Evolutionary conservation across 2,797 vertebrate species (phyloP).

Genomic region (Silurus aristotelis): DNA sequence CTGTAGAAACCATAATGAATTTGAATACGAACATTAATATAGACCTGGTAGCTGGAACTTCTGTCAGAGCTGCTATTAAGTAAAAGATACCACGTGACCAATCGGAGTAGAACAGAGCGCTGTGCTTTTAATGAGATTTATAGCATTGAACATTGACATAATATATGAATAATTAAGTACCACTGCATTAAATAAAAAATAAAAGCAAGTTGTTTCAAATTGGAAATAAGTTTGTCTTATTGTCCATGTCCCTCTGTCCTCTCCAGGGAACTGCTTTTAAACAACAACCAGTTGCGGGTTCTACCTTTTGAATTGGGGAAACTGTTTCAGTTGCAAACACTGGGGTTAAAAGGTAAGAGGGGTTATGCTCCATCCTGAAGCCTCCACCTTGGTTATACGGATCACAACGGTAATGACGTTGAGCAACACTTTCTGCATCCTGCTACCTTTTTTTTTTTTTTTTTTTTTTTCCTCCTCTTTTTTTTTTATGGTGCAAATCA

Average conservation of each 20-base stretch:
- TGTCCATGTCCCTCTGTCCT: constrained; percentile 58
- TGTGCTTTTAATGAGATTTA: neutral
- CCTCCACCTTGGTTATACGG: neutral
- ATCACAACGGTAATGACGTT: neutral
- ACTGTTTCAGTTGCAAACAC: constrained; percentile 99
- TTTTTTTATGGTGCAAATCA: no score
- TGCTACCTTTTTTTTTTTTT: neutral
- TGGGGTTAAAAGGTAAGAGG: constrained; percentile 95
- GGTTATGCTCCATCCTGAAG: neutral
- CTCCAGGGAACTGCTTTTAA: constrained; percentile 99
- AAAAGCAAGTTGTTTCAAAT: neutral
- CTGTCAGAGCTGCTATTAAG: neutral
- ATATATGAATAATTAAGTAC: neutral
- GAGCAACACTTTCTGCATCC: neutral
- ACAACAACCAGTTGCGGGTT: constrained; percentile 99
- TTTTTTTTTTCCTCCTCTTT: no score
- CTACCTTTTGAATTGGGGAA: constrained; percentile 99
- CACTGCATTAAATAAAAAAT: neutral
- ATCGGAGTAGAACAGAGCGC: neutral
- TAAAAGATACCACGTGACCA: neutral
- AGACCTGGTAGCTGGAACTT: neutral
- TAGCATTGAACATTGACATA: neutral
- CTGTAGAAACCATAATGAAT: neutral
- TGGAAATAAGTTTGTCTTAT: neutral
- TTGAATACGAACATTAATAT: neutral